Evolutionary conservation across 2,888 invertebrate genomes (phyloP), one percentile per base, ranked within the genome.

Genomic region (Pycnomerus fuliginosus): DNA sequence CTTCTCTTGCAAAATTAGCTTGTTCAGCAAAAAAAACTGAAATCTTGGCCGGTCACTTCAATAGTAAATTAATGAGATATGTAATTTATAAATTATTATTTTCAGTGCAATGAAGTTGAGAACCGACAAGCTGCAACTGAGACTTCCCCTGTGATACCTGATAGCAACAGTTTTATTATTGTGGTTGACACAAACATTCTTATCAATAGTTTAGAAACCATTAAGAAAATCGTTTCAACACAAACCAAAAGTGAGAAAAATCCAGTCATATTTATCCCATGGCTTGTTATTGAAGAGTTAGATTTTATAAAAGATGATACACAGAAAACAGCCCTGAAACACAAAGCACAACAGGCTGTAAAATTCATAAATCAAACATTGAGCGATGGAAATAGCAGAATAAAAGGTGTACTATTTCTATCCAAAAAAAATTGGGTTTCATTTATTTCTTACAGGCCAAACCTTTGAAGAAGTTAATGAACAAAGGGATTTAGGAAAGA

Each of bases 221-320:
- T 76, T 22, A 25, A 62, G 3, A 57, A 60, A 39, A 50, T 56
- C 8, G 10, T n/a, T 20, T 20, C 8, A 20, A 7, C 8, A 7
- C 20, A 20, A 20, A 8, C 20, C n/a, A n/a, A n/a, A 8, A 20
- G 10, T 25, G 25, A 10, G 10, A 53, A 52, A 12, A 44, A 48
- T 25, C 75, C 76, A 0, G 72, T 73, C 0, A 54, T 82, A 7
- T 62, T 77, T 39, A 74, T 81, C 1, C 81, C 82, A 0, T 81
- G 80, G 80, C 74, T 80, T 31, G 81, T 81, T 0, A 72, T 80
- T 8, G 77, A 76, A 49, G 82, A 82, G 61, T 50, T 82, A 45
- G 81, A 82, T 55, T 71, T 76, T 39, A 61, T 81, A 16, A 82
- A 82, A 70, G 69, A 70, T 56, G 44, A 61, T 52, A 47, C 61